Evolutionary conservation across 2,797 vertebrate species (phyloP).

Genomic region (Merluccius polli): DNA sequence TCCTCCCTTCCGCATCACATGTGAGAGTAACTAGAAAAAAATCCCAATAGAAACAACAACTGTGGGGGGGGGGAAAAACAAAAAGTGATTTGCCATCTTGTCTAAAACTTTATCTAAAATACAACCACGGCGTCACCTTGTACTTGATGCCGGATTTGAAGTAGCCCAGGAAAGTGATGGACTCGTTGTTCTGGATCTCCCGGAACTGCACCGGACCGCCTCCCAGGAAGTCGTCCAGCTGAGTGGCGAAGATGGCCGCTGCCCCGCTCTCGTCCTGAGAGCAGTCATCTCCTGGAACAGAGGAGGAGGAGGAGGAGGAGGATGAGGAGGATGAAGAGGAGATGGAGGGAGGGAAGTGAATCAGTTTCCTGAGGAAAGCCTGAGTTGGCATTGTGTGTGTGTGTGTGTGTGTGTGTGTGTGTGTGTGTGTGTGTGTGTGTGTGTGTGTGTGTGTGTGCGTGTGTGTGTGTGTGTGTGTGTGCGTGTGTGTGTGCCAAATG

Average conservation of each 20-base stretch:
- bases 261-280: slow-evolving; percentile 93
- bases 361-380: neutral
- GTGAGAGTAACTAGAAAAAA: too few relatives aligned
- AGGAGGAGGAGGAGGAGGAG: neutral
- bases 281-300: slow-evolving; percentile 81
- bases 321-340: slow-evolving; percentile 1
- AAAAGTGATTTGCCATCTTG: neutral
- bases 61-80: too few relatives aligned
- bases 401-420: neutral
- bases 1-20: too few relatives aligned
- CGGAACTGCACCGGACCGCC: slow-evolving; percentile 87
- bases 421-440: neutral
- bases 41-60: too few relatives aligned
- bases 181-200: slow-evolving; percentile 86
- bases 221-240: slow-evolving; percentile 90
- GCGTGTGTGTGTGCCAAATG: slow-evolving; percentile 4
- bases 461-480: too few relatives aligned
- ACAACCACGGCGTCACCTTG: slow-evolving; percentile 76
- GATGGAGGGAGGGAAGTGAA: neutral
- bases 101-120: too few relatives aligned
- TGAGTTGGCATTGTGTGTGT: neutral
- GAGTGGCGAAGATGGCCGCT: slow-evolving; percentile 87
- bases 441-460: too few relatives aligned
- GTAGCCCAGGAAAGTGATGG: slow-evolving; percentile 84
- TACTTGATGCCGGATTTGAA: slow-evolving; percentile 95